Conservation (phyloP, 2,888 invertebrate species). For the Drosophila rubida region DNA sequence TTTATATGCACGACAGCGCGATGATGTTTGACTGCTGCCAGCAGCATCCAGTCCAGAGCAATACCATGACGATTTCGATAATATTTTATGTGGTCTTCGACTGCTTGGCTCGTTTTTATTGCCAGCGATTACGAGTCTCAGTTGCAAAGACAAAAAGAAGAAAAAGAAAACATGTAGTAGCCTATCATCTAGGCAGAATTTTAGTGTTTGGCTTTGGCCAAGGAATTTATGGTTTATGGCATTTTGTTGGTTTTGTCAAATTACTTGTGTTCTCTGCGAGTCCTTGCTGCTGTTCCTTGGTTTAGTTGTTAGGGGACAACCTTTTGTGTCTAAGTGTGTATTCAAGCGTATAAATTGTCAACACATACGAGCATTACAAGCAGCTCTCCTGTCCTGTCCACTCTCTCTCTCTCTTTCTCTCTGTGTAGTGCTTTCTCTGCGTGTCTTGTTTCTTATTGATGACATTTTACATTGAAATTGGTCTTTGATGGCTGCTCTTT, state of each 20-base stretch:
- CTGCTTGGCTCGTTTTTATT: constrained; percentile 60
- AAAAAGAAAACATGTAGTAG: constrained; percentile 9
- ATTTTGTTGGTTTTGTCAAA: constrained; percentile 75
- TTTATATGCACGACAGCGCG: constrained; percentile 57
- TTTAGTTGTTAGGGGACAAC: constrained; percentile 41
- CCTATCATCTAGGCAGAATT: constrained; percentile 41
- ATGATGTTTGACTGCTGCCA: constrained; percentile 8
- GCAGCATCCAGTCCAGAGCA: constrained; percentile 36
- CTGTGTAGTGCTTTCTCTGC: background rate
- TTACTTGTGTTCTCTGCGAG: constrained; percentile 56
- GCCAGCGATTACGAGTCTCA: constrained; percentile 67
- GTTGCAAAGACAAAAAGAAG: constrained; percentile 39
- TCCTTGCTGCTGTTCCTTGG: constrained; percentile 22
- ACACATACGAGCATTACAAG: constrained; percentile 42
- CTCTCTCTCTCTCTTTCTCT: background rate
- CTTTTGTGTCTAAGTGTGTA: constrained; percentile 69
- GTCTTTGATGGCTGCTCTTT: constrained; percentile 72
- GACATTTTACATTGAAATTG: constrained; percentile 74
- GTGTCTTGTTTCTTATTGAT: constrained; percentile 32
- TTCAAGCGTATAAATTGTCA: constrained; percentile 72
- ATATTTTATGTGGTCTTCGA: constrained; percentile 68
- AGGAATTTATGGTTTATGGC: constrained; percentile 79
- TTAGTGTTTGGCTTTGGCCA: constrained; percentile 62
- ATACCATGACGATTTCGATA: constrained; percentile 66
- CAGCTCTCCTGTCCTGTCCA: constrained; percentile 5